Conservation (phyloP, 2,113 vertebrate genomes). For the Salvator merianae region DNA sequence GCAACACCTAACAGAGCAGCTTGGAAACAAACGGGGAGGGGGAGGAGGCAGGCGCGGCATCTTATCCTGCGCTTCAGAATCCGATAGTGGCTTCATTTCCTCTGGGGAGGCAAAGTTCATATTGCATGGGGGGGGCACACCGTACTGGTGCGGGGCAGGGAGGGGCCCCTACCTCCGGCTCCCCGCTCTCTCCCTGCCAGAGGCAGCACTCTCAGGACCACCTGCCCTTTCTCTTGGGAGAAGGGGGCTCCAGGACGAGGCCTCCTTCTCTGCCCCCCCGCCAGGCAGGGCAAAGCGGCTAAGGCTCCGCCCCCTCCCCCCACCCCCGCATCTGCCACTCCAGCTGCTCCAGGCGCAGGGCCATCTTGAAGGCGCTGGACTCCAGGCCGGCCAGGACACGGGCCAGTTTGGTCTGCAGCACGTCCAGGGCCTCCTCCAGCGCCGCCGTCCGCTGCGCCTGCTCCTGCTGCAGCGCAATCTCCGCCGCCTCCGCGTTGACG, state of each 20-base stretch:
- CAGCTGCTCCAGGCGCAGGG: conserved; percentile 77
- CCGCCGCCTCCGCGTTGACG: conserved; percentile 52
- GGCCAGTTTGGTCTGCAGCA: conserved; percentile 84
- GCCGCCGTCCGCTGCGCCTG: conserved; percentile 64
- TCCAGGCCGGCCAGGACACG: conserved; percentile 88
- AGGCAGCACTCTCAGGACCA: too few relatives aligned
- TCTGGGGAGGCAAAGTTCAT: too few relatives aligned
- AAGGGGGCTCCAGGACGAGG: background rate
- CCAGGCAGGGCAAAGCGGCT: too few relatives aligned
- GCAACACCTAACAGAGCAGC: background rate
- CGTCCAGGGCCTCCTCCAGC: conserved; percentile 78
- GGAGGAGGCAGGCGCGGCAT: too few relatives aligned
- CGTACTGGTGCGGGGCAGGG: background rate
- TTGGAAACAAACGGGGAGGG: background rate
- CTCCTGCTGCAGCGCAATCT: conserved; percentile 61
- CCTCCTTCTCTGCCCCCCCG: too few relatives aligned
- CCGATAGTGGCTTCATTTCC: background rate
- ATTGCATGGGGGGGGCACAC: too few relatives aligned
- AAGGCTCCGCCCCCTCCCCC: background rate
- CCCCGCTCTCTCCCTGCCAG: background rate
- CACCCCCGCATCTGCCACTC: conserved; percentile 74
- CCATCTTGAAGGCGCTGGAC: conserved; percentile 79
- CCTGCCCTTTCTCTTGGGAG: too few relatives aligned
- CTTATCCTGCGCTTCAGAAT: too few relatives aligned
- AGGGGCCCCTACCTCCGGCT: too few relatives aligned